Conservation (phyloP, 2,797 vertebrate species). For the Acrossocheilus fasciatus region DNA sequence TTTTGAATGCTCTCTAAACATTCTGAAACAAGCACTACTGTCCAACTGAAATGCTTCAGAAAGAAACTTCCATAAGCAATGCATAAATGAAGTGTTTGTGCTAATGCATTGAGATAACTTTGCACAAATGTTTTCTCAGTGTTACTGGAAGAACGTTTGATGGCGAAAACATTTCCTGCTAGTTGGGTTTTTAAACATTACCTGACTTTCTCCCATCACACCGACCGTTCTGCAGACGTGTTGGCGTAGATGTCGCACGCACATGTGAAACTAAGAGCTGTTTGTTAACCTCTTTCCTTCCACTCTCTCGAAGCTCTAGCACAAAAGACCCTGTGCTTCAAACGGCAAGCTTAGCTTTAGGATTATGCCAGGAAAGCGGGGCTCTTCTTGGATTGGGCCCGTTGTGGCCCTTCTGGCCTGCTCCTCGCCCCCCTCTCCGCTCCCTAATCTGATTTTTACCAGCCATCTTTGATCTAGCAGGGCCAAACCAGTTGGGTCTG, state of each 20-base stretch:
- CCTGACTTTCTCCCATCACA: neutral
- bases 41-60: neutral
- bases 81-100: neutral
- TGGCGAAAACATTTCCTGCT: neutral
- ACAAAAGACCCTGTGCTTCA: slow-evolving; percentile 54
- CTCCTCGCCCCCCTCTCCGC: slow-evolving; percentile 74
- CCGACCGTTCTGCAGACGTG: neutral
- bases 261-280: slow-evolving; percentile 19
- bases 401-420: slow-evolving; percentile 78
- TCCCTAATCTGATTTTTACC: slow-evolving; percentile 93
- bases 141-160: neutral
- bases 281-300: slow-evolving; percentile 30
- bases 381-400: slow-evolving; percentile 73
- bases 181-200: neutral
- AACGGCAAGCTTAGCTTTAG: slow-evolving; percentile 54
- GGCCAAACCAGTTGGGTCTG: slow-evolving; percentile 86
- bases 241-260: neutral
- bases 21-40: neutral
- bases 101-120: neutral
- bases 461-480: slow-evolving; percentile 92
- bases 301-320: slow-evolving; percentile 45
- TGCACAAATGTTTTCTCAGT: neutral
- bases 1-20: neutral
- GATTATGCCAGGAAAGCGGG: slow-evolving; percentile 63
- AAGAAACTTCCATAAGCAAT: neutral